A percentile compares a stretch with the other conserved stretches of the same genome.
These are phyloP conservation scores for Zosterops hypoxanthus DNA, from an alignment of 2,113 vertebrate genomes.

Conservation along the genomic window DNA sequence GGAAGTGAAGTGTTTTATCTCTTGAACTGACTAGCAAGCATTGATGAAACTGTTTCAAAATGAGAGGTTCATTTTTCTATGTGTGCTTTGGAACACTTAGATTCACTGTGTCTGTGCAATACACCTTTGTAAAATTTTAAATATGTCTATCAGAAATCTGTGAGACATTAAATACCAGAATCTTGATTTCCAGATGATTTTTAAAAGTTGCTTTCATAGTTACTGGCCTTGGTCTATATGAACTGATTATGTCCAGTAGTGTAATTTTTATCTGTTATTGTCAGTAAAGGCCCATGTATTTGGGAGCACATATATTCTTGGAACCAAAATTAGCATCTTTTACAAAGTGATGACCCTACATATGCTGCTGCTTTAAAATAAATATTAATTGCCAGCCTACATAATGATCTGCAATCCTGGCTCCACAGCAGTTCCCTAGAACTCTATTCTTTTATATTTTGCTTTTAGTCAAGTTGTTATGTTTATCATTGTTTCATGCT, in stretches of 20 bases:
- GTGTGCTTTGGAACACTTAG: neutral
- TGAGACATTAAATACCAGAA: neutral
- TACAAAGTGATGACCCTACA: neutral
- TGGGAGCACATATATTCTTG: neutral
- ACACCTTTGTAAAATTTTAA: neutral
- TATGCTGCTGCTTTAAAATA: conserved; percentile 1
- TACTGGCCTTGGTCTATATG: neutral
- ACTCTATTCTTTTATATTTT: conserved; percentile 10
- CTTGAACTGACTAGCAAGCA: neutral
- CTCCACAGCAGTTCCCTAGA: neutral
- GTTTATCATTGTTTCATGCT: neutral
- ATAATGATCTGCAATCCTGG: neutral
- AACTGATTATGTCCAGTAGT: neutral
- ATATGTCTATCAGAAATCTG: neutral
- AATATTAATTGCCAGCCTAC: conserved; percentile 1
- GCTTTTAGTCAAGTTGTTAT: neutral
- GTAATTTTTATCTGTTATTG: neutral
- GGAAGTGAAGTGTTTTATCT: conserved; percentile 51
- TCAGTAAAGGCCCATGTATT: neutral
- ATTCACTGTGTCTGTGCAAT: neutral
- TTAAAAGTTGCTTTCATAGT: neutral
- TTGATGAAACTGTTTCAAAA: conserved; percentile 15
- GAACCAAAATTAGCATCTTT: neutral
- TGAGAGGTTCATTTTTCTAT: neutral
- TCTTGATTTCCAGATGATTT: neutral